These are phyloP conservation scores for Mugil cephalus DNA, from an alignment of 2,113 vertebrate genomes.

Conservation along the genomic window DNA sequence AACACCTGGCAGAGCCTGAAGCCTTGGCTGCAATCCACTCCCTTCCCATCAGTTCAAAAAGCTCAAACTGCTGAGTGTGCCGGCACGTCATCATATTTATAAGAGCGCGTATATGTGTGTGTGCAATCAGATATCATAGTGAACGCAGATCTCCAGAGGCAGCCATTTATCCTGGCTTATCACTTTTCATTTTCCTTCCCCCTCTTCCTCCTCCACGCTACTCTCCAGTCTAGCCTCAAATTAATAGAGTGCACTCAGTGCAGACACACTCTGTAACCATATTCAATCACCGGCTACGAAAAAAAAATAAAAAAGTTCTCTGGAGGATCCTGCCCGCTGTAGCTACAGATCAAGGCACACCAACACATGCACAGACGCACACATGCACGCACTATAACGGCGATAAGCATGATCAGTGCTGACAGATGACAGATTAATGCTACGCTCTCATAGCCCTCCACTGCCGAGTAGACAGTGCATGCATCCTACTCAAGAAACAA, in stretches of 20 bases:
- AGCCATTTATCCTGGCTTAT: slow-evolving; percentile 66
- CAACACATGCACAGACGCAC: slow-evolving; percentile 3
- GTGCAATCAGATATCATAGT: slow-evolving; percentile 33
- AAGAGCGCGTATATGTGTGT: slow-evolving; percentile 1
- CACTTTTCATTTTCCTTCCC: slow-evolving; percentile 66
- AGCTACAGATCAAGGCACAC: slow-evolving; percentile 24
- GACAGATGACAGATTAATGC: slow-evolving; percentile 77
- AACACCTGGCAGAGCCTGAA: slow-evolving; percentile 52
- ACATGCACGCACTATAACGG: slow-evolving; percentile 13
- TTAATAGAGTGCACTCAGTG: slow-evolving; percentile 79
- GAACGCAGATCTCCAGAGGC: slow-evolving; percentile 50
- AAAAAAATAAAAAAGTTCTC: slow-evolving; percentile 34
- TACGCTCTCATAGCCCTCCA: slow-evolving; percentile 64
- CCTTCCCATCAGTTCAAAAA: slow-evolving; percentile 15
- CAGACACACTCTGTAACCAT: slow-evolving; percentile 57
- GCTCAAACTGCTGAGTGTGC: background rate
- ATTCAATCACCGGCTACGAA: slow-evolving; percentile 69
- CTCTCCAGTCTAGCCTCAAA: slow-evolving; percentile 72
- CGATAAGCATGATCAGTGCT: slow-evolving; percentile 61
- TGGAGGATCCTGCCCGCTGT: slow-evolving; percentile 52
- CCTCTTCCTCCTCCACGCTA: slow-evolving; percentile 41
- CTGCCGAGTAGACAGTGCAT: slow-evolving; percentile 20
- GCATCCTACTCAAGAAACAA: slow-evolving; percentile 44
- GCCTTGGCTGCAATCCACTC: slow-evolving; percentile 3
- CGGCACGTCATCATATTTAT: slow-evolving; percentile 17